Percentiles rank a stretch among this genome's conserved stretches.
Conservation (phyloP, 1,140 invertebrate genomes). For the Diachasmimorpha longicaudata region DNA sequence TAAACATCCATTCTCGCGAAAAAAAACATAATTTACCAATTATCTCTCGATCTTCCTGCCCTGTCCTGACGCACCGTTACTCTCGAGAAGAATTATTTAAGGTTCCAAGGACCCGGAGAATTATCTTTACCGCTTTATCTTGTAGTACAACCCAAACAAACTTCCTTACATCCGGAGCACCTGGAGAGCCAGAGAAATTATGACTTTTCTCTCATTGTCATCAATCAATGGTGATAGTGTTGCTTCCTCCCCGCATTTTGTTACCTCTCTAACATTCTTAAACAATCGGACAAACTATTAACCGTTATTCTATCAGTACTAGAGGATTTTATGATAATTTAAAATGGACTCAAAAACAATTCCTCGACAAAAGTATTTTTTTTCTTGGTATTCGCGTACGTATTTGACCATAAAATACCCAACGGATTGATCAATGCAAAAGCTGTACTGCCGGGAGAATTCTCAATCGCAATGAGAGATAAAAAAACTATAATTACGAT, state of each 20-base stretch:
- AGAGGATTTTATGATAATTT: too few relatives aligned
- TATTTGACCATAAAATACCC: not conserved
- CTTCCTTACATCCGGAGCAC: constrained; percentile 20
- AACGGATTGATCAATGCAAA: not conserved
- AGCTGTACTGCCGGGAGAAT: not conserved
- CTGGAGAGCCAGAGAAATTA: not conserved
- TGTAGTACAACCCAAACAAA: constrained; percentile 18
- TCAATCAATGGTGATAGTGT: too few relatives aligned
- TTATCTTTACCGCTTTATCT: constrained; percentile 13
- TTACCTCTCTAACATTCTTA: too few relatives aligned
- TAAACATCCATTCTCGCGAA: not conserved
- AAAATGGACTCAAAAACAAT: too few relatives aligned
- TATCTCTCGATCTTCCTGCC: not conserved
- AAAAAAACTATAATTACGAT: not conserved
- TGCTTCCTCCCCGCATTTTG: too few relatives aligned
- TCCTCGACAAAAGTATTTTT: too few relatives aligned
- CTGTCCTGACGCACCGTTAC: constrained; percentile 8
- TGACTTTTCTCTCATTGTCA: not conserved
- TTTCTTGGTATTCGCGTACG: too few relatives aligned
- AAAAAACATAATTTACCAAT: constrained; percentile 15
- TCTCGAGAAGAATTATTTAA: constrained; percentile 23
- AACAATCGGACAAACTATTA: too few relatives aligned
- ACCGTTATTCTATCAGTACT: too few relatives aligned
- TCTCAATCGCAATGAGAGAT: not conserved
- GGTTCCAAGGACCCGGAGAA: not conserved